Evolutionary conservation across 2,888 invertebrate species (phyloP), one percentile per base, ranked within the genome.

Genomic region (Clitarchus hookeri): DNA sequence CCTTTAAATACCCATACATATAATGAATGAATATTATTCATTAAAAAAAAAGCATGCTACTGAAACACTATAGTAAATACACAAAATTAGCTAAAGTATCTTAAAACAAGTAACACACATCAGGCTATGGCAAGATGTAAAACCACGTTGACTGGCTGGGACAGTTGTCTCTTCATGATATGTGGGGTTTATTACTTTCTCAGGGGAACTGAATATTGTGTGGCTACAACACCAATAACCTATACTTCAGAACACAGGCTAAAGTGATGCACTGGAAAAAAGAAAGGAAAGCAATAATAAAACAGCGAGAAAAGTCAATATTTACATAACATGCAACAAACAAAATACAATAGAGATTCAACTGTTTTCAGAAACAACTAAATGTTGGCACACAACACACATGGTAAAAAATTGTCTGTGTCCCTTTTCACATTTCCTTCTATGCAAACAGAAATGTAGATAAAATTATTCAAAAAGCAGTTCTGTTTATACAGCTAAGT

Each of bases 111-210:
- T 65, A 65, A 65, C 19, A 53, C 65, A 65, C 65, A 65, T 1
- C 65, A 65, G 65, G 23, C 8, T 65, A 65, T 65, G 65, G 23
- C 19, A 65, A 65, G 65, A 23, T n/a, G 65, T 65, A 8, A 65
- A n/a, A 65, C n/a, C n/a, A 65, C 16, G 65, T 65, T 65, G 65
- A 65, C 19, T 65, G 65, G 65, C 65, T 82, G 82, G 82, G 82
- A 23, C n/a, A 82, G 27, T 82, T 26, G 82, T 13, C 11, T 82
- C 82, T 44, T 44, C 44, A 36, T 82, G 82, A 82, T 82, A 82
- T 82, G 82, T 82, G 82, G 82, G 36, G 16, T 79, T 82, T 65
- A 65, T 65, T 65, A 65, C 65, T 6, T 65, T 23, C 65, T 65
- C 65, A 65, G 65, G 65, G 65, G 19, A 65, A 65, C 65, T 65